Evolutionary conservation across 1,140 invertebrate species (phyloP).

Genomic region (Scaptomyza hsui): DNA sequence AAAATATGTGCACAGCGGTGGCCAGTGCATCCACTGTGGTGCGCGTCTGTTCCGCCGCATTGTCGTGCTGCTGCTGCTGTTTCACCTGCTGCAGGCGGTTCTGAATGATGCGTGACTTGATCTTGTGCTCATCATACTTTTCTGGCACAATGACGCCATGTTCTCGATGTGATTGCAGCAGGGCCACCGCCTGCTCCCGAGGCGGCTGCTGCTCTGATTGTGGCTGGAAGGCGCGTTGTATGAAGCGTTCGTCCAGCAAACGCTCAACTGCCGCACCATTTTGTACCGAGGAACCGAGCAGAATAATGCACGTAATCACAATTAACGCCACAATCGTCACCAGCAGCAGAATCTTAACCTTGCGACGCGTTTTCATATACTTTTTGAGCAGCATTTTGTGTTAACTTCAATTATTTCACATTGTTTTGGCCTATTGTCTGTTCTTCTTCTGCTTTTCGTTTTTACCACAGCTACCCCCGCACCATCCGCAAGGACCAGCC

Average conservation of each 20-base stretch:
- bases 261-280: constrained; percentile 59
- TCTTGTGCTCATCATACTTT: constrained; percentile 81
- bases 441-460: constrained; percentile 30
- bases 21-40: constrained; percentile 62
- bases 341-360: constrained; percentile 78
- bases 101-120: constrained; percentile 77
- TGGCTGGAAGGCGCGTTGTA: constrained; percentile 70
- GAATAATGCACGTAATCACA: constrained; percentile 70
- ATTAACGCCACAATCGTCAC: constrained; percentile 72
- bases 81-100: constrained; percentile 73
- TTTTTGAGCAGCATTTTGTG: constrained; percentile 81
- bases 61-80: constrained; percentile 59
- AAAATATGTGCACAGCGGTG: constrained; percentile 79
- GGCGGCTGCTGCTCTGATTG: constrained; percentile 33
- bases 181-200: constrained; percentile 22
- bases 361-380: constrained; percentile 81
- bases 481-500: constrained; percentile 9
- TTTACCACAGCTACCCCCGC: constrained; percentile 17
- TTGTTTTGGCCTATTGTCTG: constrained; percentile 46
- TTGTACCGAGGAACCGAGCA: constrained; percentile 59
- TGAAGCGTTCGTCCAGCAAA: constrained; percentile 75
- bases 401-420: constrained; percentile 51
- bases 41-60: constrained; percentile 55
- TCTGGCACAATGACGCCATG: constrained; percentile 78
- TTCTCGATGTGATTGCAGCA: constrained; percentile 63